Conservation (phyloP, 2,797 vertebrate genomes). For the Pteronotus mesoamericanus region DNA sequence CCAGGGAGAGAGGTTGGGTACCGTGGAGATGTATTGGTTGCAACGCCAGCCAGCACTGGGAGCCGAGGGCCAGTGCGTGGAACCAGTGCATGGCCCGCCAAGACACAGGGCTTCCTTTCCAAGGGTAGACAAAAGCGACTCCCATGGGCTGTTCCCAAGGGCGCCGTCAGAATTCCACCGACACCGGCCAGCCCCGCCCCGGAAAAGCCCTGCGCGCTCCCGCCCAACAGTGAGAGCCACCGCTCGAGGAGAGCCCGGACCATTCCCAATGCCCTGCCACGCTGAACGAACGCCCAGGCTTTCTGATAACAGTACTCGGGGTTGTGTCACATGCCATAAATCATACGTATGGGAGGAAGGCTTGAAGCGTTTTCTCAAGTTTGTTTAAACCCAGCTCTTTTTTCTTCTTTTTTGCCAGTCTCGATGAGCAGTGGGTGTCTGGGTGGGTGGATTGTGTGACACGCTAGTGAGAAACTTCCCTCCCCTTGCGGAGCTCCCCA, state of each 20-base stretch:
- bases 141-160: background rate
- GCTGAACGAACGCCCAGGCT: constrained; percentile 69
- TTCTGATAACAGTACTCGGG: constrained; percentile 43
- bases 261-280: constrained; percentile 57
- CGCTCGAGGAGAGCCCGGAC: constrained; percentile 34
- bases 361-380: constrained; percentile 72
- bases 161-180: background rate
- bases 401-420: constrained; percentile 65
- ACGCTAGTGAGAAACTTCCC: constrained; percentile 79
- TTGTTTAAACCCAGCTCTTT: constrained; percentile 65
- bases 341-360: background rate
- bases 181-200: constrained; percentile 20
- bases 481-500: constrained; percentile 74
- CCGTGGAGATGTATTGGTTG: background rate
- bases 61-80: background rate
- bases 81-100: background rate
- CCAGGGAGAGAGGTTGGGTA: background rate
- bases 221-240: background rate
- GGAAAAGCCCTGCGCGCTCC: background rate
- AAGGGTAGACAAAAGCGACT: background rate
- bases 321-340: constrained; percentile 22
- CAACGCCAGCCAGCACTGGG: too few relatives aligned
- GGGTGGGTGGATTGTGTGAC: constrained; percentile 84
- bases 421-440: constrained; percentile 79
- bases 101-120: background rate